Evolutionary conservation across 2,797 vertebrate species (phyloP).

Genomic region (Borostomias antarcticus): DNA sequence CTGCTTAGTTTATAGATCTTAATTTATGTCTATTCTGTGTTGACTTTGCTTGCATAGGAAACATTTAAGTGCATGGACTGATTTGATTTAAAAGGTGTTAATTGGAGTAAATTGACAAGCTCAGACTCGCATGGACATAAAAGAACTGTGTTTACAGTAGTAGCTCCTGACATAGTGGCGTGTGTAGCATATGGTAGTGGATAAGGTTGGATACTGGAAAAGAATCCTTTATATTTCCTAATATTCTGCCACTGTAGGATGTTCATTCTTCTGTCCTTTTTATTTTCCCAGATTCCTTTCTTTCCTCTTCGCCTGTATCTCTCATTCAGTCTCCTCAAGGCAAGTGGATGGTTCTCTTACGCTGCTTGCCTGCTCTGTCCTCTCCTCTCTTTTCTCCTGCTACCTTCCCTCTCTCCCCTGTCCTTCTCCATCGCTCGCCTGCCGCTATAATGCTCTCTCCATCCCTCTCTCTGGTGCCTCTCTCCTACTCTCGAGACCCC

Average conservation of each 20-base stretch:
- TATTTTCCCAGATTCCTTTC: slow-evolving; percentile 95
- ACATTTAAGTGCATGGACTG: slow-evolving; percentile 61
- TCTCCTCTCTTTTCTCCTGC: slow-evolving; percentile 23
- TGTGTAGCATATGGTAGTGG: slow-evolving; percentile 42
- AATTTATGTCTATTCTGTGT: slow-evolving; percentile 3
- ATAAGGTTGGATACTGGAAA: slow-evolving; percentile 45
- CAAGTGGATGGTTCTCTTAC: slow-evolving; percentile 86
- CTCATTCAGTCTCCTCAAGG: slow-evolving; percentile 96
- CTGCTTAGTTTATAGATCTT: slow-evolving; percentile 7
- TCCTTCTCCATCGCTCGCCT: slow-evolving; percentile 60
- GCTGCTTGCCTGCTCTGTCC: slow-evolving; percentile 71
- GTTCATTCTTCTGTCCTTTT: slow-evolving; percentile 80
- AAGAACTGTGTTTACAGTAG: neutral
- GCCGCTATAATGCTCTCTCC: slow-evolving; percentile 69
- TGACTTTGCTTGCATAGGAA: slow-evolving; percentile 42
- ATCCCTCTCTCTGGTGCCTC: slow-evolving; percentile 75
- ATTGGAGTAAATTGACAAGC: slow-evolving; percentile 5
- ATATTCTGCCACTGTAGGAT: slow-evolving; percentile 57
- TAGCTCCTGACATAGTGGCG: slow-evolving; percentile 17
- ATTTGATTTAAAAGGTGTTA: slow-evolving; percentile 26
- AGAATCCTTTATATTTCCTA: neutral
- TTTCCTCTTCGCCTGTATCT: slow-evolving; percentile 94
- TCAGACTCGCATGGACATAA: slow-evolving; percentile 31
- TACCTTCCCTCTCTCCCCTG: slow-evolving; percentile 9
- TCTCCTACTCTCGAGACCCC: slow-evolving; percentile 63